A percentile compares a stretch with the other conserved stretches of the same genome.
These are phyloP conservation scores for Centroberyx gerrardi DNA, from an alignment of 2,797 vertebrate genomes.

Conservation along the genomic window DNA sequence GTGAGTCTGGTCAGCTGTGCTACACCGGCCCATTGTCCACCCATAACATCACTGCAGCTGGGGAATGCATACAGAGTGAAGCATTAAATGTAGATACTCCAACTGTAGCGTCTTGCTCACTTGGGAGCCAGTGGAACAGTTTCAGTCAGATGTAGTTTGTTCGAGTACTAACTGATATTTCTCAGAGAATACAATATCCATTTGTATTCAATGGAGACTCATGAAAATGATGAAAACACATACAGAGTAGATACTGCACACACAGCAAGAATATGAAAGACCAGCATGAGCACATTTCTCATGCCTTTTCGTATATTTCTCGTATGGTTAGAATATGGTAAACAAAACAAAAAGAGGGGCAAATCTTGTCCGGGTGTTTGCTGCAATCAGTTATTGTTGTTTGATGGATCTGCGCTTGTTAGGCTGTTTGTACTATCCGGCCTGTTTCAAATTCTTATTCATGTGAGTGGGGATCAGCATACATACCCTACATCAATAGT, in stretches of 20 bases:
- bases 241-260: constrained; percentile 6
- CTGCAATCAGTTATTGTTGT: constrained; percentile 53
- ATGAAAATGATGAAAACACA: constrained; percentile 14
- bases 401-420: constrained; percentile 48
- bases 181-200: constrained; percentile 14
- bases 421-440: constrained; percentile 46
- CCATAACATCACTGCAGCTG: constrained; percentile 59
- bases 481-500: constrained; percentile 76
- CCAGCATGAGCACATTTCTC: background rate
- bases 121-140: constrained; percentile 18
- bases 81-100: constrained; percentile 74
- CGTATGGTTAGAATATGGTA: constrained; percentile 35
- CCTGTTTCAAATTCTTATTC: constrained; percentile 70
- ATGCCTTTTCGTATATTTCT: constrained; percentile 13
- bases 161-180: constrained; percentile 28
- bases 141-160: constrained; percentile 27
- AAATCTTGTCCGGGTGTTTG: constrained; percentile 9
- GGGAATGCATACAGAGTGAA: constrained; percentile 77
- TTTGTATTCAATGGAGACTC: constrained; percentile 33
- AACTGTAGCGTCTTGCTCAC: constrained; percentile 33
- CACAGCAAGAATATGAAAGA: constrained; percentile 7
- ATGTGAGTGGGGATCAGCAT: constrained; percentile 69
- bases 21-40: constrained; percentile 63
- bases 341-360: constrained; percentile 38
- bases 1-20: constrained; percentile 84